phyloP scores from a whole-genome alignment of 2,797 vertebrate genomes.

The Epinephelus malabaricus region DNA sequence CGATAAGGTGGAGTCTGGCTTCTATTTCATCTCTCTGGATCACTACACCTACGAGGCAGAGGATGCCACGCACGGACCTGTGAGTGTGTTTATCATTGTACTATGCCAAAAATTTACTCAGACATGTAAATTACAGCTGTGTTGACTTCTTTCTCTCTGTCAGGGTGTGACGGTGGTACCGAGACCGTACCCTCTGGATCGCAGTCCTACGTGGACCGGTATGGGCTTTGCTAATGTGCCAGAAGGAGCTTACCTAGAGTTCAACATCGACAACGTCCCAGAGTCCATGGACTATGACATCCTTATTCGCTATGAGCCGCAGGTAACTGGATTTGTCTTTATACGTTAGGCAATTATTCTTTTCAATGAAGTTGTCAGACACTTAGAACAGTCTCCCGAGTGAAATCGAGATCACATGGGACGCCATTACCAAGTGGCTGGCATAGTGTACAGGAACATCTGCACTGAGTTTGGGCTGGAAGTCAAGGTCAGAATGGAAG shows the following conservation, averaged over 20 bases:
- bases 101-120: fast-evolving
- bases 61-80: slow-evolving; percentile 90
- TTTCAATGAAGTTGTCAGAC: background rate
- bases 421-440: no score
- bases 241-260: slow-evolving; percentile 91
- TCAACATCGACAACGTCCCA: slow-evolving; percentile 92
- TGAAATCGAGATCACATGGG: no score
- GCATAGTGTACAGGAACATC: no score
- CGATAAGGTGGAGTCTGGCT: slow-evolving; percentile 92
- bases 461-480: no score
- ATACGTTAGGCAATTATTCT: background rate
- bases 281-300: slow-evolving; percentile 97
- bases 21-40: slow-evolving; percentile 94
- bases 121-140: background rate
- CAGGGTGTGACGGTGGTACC: slow-evolving; percentile 91
- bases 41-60: slow-evolving; percentile 98
- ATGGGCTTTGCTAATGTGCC: slow-evolving; percentile 94
- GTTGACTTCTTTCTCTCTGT: background rate
- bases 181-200: slow-evolving; percentile 89
- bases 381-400: no score
- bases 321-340: slow-evolving; percentile 83
- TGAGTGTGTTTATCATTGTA: slow-evolving; percentile 78
- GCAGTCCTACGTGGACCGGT: slow-evolving; percentile 95
- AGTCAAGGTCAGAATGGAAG: no score
- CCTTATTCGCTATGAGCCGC: slow-evolving; percentile 95